Percentiles rank a stretch among this genome's conserved stretches.
Evolutionary conservation across 2,797 vertebrate species (phyloP).

Genomic region (Acrossocheilus wenchowensis): DNA sequence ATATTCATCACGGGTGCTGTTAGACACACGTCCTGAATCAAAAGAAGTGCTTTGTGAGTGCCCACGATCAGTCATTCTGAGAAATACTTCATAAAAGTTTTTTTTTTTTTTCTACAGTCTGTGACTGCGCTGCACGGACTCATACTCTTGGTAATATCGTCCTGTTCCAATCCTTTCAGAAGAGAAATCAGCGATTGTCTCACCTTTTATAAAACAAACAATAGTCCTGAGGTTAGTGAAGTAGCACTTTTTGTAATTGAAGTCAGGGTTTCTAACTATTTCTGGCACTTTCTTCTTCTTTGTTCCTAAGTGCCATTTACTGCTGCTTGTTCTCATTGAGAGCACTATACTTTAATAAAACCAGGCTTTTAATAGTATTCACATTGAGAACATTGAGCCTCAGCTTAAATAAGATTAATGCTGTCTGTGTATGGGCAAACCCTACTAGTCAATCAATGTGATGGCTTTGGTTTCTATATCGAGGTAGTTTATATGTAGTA

Average conservation of each 20-base stretch:
- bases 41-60: background rate
- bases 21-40: too few species aligned
- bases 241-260: constrained; percentile 43
- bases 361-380: constrained; percentile 31
- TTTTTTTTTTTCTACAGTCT: background rate
- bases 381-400: background rate
- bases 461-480: constrained; percentile 20
- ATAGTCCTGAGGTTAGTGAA: background rate
- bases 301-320: constrained; percentile 40
- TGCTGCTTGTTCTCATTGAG: constrained; percentile 21
- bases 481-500: background rate
- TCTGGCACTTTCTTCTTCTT: constrained; percentile 15
- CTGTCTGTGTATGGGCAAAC: constrained; percentile 4
- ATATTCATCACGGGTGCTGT: background rate
- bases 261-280: constrained; percentile 12
- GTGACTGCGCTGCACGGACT: too few species aligned
- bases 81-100: background rate
- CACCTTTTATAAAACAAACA: constrained; percentile 30
- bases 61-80: background rate
- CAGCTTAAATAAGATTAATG: constrained; percentile 30
- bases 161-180: background rate
- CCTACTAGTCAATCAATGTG: constrained; percentile 4
- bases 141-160: background rate
- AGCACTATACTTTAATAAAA: constrained; percentile 43
- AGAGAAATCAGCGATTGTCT: background rate